phyloP scores from a whole-genome alignment of 2,797 vertebrate species.

The Periophthalmus magnuspinnatus region DNA sequence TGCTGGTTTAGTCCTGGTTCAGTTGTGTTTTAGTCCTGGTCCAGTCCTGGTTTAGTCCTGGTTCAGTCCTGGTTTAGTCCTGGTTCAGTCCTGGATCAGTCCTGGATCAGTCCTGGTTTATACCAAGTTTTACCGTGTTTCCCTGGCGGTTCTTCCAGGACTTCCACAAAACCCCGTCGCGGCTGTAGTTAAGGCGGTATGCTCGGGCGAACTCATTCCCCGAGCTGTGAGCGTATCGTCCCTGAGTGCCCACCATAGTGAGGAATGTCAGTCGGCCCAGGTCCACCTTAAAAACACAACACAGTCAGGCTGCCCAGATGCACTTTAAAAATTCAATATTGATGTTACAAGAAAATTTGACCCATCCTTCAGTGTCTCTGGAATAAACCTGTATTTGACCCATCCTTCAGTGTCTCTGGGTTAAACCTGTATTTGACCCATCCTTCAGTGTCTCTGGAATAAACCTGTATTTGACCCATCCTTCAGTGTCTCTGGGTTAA shows the following conservation, averaged over 20 bases:
- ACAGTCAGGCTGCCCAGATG: neutral
- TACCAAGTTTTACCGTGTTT: slow-evolving; percentile 63
- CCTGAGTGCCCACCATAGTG: slow-evolving; percentile 88
- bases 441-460: too few relatives aligned
- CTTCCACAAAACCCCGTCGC: slow-evolving; percentile 83
- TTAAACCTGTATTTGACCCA: too few relatives aligned
- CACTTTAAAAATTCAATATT: too few relatives aligned
- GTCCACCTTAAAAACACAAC: slow-evolving; percentile 76
- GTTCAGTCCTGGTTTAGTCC: neutral
- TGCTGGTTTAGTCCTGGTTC: too few relatives aligned
- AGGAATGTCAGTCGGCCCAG: slow-evolving; percentile 84
- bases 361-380: too few relatives aligned
- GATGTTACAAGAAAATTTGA: too few relatives aligned
- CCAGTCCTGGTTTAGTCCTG: too few relatives aligned
- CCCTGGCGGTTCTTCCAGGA: slow-evolving; percentile 86
- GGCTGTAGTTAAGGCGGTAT: slow-evolving; percentile 88
- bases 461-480: too few relatives aligned
- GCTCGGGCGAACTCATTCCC: slow-evolving; percentile 87
- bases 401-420: too few relatives aligned
- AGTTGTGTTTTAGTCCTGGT: too few relatives aligned
- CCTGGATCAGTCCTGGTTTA: neutral
- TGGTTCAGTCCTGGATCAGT: neutral
- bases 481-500: too few relatives aligned
- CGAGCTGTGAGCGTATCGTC: slow-evolving; percentile 81
- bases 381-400: too few relatives aligned